Conservation (phyloP, 2,888 invertebrate species). For the Sminthurides aquaticus region DNA sequence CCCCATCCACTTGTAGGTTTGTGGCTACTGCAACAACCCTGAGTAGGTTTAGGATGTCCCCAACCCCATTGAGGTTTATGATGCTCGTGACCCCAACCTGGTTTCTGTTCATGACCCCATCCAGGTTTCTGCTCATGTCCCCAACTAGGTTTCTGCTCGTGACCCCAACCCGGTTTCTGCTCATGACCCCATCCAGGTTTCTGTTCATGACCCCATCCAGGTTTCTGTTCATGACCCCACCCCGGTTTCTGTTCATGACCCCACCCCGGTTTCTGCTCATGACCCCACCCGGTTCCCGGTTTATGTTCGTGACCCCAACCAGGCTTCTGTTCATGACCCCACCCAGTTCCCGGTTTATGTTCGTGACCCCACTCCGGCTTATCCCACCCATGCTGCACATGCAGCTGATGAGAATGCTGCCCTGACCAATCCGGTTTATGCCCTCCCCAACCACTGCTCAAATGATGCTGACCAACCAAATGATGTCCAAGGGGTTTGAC, state of each 20-base stretch:
- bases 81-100: neutral
- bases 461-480: neutral
- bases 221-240: neutral
- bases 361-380: slow-evolving; percentile 1
- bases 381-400: neutral
- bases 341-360: neutral
- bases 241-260: neutral
- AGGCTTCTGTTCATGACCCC: neutral
- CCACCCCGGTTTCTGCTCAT: slow-evolving; percentile 2
- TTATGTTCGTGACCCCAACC: neutral
- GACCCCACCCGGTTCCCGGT: neutral
- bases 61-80: neutral
- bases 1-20: neutral
- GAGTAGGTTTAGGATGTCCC: neutral
- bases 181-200: neutral
- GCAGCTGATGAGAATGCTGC: neutral
- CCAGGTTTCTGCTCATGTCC: neutral
- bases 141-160: neutral
- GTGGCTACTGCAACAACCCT: neutral
- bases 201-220: neutral
- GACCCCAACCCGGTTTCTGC: neutral
- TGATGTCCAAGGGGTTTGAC: neutral
- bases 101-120: neutral
- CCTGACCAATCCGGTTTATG: neutral
- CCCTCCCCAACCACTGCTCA: neutral